These are phyloP conservation scores for Accipiter cooperii DNA, from an alignment of 2,113 vertebrate genomes.

Conservation along the genomic window DNA sequence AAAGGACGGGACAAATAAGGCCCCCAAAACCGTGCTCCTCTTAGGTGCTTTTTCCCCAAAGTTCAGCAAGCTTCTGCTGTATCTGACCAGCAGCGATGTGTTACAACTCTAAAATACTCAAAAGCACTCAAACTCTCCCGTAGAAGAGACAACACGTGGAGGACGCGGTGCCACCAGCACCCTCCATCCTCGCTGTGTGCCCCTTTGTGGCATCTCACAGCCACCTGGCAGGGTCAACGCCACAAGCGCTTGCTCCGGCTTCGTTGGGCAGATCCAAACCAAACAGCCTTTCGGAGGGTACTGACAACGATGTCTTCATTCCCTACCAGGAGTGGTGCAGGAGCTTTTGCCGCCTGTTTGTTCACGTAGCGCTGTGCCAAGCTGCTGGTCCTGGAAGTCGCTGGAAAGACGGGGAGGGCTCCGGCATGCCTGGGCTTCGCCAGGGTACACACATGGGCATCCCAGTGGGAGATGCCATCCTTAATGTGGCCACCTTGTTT, in stretches of 20 bases:
- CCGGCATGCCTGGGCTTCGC: background rate
- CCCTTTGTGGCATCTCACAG: fast-evolving
- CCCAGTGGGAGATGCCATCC: background rate
- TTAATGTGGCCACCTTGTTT: background rate
- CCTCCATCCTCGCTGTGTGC: background rate
- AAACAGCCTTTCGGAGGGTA: background rate
- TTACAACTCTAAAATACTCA: background rate
- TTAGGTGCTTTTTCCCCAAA: background rate
- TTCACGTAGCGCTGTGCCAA: background rate
- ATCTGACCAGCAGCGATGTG: background rate
- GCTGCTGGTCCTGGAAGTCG: background rate
- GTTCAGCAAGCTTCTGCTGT: background rate
- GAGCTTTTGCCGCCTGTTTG: background rate
- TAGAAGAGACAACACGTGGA: fast-evolving
- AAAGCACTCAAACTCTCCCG: fast-evolving
- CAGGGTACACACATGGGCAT: fast-evolving
- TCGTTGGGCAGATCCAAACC: background rate
- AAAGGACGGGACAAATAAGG: background rate
- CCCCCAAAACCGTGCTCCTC: background rate
- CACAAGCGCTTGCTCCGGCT: fast-evolving
- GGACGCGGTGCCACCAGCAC: background rate
- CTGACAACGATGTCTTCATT: slow-evolving; percentile 40
- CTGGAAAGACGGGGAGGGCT: background rate
- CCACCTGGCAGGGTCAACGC: background rate
- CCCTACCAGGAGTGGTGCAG: fast-evolving